Evolutionary conservation across 2,113 vertebrate genomes (phyloP).

Genomic region (Petrocephalus microphthalmus): DNA sequence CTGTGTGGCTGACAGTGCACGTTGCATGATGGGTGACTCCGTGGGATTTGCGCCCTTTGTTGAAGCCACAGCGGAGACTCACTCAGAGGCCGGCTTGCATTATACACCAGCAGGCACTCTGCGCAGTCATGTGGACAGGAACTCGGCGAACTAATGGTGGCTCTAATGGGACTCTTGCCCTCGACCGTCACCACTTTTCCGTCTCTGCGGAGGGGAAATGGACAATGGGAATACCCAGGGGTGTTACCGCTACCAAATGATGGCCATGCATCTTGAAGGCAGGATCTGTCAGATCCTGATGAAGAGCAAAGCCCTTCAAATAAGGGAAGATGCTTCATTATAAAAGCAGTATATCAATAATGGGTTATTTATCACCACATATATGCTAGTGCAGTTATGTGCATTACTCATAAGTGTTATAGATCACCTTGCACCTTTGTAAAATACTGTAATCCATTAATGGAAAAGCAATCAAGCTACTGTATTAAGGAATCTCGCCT

Average conservation of each 20-base stretch:
- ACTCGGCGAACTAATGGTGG: slow-evolving; percentile 13
- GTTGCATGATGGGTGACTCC: slow-evolving; percentile 15
- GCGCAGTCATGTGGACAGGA: slow-evolving; percentile 19
- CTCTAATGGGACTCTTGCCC: slow-evolving; percentile 7
- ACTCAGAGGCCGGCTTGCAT: background rate
- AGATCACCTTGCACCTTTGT: background rate
- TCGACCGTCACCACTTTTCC: background rate
- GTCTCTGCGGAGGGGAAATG: background rate
- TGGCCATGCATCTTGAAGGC: background rate
- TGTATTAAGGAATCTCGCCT: background rate
- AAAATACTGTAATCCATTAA: background rate
- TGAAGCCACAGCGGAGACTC: background rate
- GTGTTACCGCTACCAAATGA: background rate
- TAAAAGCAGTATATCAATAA: background rate
- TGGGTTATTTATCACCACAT: background rate
- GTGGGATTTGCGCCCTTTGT: slow-evolving; percentile 16
- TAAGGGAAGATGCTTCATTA: background rate
- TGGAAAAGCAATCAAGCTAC: background rate
- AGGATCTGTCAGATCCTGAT: background rate
- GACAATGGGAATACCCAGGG: background rate
- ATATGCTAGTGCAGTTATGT: background rate
- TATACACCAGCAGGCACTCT: slow-evolving; percentile 14
- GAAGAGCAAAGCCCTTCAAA: background rate
- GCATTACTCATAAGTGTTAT: background rate
- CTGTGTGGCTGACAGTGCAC: background rate